A percentile compares a stretch with the other conserved stretches of the same genome.
These are phyloP conservation scores for Marasmarcha lunaedactyla DNA, from an alignment of 2,888 invertebrate genomes.

Conservation along the genomic window DNA sequence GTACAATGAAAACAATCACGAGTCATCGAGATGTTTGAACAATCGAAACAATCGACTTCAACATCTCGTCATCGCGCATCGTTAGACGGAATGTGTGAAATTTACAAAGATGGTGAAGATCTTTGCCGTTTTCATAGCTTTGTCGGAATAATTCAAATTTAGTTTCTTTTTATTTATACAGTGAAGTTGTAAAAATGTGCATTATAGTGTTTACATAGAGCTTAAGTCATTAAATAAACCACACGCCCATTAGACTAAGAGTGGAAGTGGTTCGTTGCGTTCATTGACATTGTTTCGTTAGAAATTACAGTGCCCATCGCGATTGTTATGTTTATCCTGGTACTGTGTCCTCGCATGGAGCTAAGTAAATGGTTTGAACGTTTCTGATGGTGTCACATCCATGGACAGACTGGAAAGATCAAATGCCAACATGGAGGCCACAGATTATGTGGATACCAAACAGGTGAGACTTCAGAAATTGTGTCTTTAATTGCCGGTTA, in stretches of 20 bases:
- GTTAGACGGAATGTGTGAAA: slow-evolving; percentile 69
- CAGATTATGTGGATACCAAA: slow-evolving; percentile 73
- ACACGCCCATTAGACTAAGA: no score
- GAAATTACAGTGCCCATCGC: slow-evolving; percentile 51
- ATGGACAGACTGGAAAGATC: slow-evolving; percentile 64
- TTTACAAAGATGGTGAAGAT: slow-evolving; percentile 64
- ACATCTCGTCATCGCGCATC: no score
- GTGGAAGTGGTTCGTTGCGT: slow-evolving; percentile 46
- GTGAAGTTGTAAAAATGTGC: slow-evolving; percentile 29
- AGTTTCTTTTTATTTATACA: slow-evolving; percentile 26
- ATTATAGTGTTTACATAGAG: slow-evolving; percentile 22
- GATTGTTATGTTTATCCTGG: slow-evolving; percentile 60
- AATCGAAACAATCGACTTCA: no score
- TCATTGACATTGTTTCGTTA: slow-evolving; percentile 65
- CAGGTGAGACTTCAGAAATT: slow-evolving; percentile 67
- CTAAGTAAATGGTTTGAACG: slow-evolving; percentile 46
- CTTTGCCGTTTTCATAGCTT: slow-evolving; percentile 45
- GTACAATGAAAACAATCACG: no score
- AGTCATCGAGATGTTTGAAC: no score
- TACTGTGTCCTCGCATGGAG: slow-evolving; percentile 44
- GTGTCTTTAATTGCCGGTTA: slow-evolving; percentile 51
- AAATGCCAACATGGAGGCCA: slow-evolving; percentile 72
- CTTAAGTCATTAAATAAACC: no score
- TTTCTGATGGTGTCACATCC: slow-evolving; percentile 64
- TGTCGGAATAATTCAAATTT: slow-evolving; percentile 27